Evolutionary conservation across 1,140 invertebrate genomes (phyloP).

Genomic region (Bombus ignitus): DNA sequence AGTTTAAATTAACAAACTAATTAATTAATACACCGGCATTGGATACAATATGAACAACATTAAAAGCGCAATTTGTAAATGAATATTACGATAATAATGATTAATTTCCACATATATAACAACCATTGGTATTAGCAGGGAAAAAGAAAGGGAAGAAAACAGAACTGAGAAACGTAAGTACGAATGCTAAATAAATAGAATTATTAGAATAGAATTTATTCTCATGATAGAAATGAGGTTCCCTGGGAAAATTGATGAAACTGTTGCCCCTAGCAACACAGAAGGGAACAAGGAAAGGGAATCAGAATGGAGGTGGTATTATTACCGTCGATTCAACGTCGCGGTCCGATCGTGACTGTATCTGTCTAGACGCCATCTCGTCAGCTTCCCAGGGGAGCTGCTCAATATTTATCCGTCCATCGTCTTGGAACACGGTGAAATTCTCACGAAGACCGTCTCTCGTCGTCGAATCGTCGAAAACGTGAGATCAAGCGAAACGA

Average conservation of each 20-base stretch:
- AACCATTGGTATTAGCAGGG: no score
- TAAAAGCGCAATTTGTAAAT: no score
- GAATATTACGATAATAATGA: no score
- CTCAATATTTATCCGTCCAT: conserved; percentile 46
- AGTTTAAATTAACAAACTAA: no score
- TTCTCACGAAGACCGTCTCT: background rate
- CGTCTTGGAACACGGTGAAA: conserved; percentile 21
- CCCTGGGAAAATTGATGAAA: background rate
- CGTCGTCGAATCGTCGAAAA: background rate
- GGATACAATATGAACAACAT: no score
- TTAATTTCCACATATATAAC: no score
- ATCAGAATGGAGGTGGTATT: conserved; percentile 28
- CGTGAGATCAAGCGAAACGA: background rate
- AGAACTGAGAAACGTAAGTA: no score
- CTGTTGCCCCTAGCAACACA: conserved; percentile 13
- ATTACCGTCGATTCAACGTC: conserved; percentile 22
- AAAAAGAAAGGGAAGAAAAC: no score
- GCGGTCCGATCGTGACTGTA: conserved; percentile 36
- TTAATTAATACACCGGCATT: no score
- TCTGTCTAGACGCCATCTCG: conserved; percentile 31
- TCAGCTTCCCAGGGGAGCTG: background rate
- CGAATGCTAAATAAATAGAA: no score
- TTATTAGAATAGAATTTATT: no score
- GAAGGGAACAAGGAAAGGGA: background rate
- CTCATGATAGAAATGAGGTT: no score